These are phyloP conservation scores for Eulemur albifrons DNA, from an alignment of 2,797 vertebrate genomes.

Conservation along the genomic window DNA sequence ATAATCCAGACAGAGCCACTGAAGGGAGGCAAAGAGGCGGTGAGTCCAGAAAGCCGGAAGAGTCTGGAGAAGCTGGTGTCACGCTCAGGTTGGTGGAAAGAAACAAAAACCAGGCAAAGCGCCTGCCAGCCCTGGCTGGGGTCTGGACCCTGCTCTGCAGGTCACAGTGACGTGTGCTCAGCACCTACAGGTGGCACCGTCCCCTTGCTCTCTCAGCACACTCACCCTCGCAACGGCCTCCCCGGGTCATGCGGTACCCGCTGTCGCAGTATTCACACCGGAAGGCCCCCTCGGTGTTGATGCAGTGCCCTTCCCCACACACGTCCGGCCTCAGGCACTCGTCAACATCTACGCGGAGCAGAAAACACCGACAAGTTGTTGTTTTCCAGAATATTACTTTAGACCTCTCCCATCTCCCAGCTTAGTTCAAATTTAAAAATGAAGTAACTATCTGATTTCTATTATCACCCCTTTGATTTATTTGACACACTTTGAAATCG, in stretches of 20 bases:
- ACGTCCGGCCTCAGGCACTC: conserved; percentile 86
- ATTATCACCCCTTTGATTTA: background rate
- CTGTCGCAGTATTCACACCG: conserved; percentile 87
- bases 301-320: conserved; percentile 87
- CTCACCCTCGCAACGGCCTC: conserved; percentile 88
- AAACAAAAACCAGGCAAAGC: accelerated
- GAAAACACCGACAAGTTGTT: background rate
- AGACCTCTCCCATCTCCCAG: background rate
- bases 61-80: accelerated
- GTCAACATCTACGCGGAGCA: conserved; percentile 84
- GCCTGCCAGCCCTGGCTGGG: accelerated
- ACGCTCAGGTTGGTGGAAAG: accelerated
- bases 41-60: background rate
- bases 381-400: background rate
- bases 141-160: background rate
- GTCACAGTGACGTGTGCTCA: accelerated
- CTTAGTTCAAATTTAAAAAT: background rate
- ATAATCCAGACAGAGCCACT: background rate
- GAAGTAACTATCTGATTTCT: background rate
- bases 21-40: background rate
- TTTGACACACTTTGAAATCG: background rate
- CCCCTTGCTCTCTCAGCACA: background rate
- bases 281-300: conserved; percentile 88
- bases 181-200: accelerated
- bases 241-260: conserved; percentile 86